phyloP scores from a whole-genome alignment of 2,113 vertebrate species.

The Entelurus aequoreus region DNA sequence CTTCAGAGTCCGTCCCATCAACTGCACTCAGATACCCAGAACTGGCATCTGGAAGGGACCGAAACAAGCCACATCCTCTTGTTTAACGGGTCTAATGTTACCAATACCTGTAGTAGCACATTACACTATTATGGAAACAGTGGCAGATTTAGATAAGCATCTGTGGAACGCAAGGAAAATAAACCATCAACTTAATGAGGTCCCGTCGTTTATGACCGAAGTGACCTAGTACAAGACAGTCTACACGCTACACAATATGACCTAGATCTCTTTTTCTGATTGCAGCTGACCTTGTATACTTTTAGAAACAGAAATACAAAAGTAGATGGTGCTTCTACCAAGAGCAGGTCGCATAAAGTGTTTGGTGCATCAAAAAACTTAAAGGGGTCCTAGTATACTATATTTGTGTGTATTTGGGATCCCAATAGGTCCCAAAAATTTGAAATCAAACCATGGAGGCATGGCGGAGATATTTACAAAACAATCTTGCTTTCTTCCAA shows the following conservation, averaged over 20 bases:
- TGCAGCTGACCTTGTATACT: slow-evolving; percentile 14
- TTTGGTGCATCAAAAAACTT: background rate
- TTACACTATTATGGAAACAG: slow-evolving; percentile 17
- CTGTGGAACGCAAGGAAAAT: slow-evolving; percentile 11
- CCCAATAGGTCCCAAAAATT: no score
- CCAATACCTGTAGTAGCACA: background rate
- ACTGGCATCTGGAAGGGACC: slow-evolving; percentile 74
- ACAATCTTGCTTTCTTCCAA: no score
- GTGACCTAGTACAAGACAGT: slow-evolving; percentile 9
- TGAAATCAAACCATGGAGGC: no score
- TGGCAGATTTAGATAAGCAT: slow-evolving; percentile 28
- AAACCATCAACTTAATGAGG: slow-evolving; percentile 28
- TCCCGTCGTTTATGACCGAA: slow-evolving; percentile 23
- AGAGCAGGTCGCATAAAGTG: no score
- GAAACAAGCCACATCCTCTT: slow-evolving; percentile 20
- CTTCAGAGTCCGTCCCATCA: slow-evolving; percentile 80
- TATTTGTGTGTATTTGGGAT: no score
- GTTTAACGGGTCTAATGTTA: slow-evolving; percentile 7
- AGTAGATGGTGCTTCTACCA: no score
- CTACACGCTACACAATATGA: slow-evolving; percentile 29
- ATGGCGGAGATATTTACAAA: no score
- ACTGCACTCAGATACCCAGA: slow-evolving; percentile 81
- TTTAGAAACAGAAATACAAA: background rate
- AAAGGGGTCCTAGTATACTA: background rate
- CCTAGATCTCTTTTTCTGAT: slow-evolving; percentile 45